A percentile compares a stretch with the other conserved stretches of the same genome.
Conservation (phyloP, 2,797 vertebrate species). For the Urophycis tenuis region DNA sequence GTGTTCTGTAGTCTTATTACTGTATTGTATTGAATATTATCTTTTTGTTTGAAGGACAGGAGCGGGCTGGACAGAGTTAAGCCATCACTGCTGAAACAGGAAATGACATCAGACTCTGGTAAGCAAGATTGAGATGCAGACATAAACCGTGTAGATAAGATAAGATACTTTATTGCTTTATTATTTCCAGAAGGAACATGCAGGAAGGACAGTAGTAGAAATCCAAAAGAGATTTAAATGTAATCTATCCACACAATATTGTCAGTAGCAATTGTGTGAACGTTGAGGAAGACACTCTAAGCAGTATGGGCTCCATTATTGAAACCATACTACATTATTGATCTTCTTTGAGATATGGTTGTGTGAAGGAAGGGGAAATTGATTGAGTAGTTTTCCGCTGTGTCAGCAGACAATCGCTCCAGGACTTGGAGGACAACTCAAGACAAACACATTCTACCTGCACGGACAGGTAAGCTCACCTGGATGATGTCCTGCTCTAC, state of each 20-base stretch:
- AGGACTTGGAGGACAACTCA: background rate
- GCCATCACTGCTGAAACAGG: slow-evolving; percentile 39
- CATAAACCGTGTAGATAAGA: background rate
- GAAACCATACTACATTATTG: background rate
- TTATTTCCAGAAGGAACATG: no score
- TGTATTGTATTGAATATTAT: background rate
- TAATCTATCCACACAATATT: background rate
- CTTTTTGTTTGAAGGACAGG: slow-evolving; percentile 48
- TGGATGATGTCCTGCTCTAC: no score
- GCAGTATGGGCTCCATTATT: background rate
- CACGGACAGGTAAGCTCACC: slow-evolving; percentile 50
- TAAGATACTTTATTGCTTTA: background rate
- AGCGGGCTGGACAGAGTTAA: slow-evolving; percentile 40
- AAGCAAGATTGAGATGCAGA: slow-evolving; percentile 35
- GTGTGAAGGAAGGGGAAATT: background rate
- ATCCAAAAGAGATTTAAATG: no score
- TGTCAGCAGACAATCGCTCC: slow-evolving; percentile 44
- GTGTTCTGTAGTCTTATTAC: background rate
- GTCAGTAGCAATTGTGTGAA: background rate
- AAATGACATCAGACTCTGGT: slow-evolving; percentile 46
- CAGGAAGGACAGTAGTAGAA: no score
- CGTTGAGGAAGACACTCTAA: background rate
- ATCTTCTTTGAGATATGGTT: no score
- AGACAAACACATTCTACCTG: slow-evolving; percentile 32
- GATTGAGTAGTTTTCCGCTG: background rate